Evolutionary conservation across 2,113 vertebrate genomes (phyloP).

Genomic region (Hyaena hyaena): DNA sequence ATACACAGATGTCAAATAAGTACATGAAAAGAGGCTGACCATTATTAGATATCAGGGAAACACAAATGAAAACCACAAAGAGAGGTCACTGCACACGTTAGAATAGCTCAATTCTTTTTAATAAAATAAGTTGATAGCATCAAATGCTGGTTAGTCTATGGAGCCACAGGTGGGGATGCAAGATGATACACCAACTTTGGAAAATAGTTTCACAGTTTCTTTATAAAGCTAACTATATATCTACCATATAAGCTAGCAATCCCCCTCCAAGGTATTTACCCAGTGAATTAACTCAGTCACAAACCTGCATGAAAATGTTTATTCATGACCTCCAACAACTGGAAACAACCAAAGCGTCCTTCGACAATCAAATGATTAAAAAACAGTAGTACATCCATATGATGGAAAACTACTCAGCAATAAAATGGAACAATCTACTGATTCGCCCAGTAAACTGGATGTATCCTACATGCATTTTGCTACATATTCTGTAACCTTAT

Average conservation of each 20-base stretch:
- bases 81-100: neutral
- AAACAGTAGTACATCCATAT: neutral
- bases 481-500: neutral
- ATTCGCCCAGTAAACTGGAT: neutral
- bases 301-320: neutral
- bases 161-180: neutral
- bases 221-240: neutral
- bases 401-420: neutral
- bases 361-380: neutral
- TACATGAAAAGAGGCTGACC: neutral
- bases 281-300: neutral
- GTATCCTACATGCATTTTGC: neutral
- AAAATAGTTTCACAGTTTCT: neutral
- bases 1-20: neutral
- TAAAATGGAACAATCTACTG: neutral
- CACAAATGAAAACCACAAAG: neutral
- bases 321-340: neutral
- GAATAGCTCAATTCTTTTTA: neutral
- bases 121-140: neutral
- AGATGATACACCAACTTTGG: neutral
- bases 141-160: neutral
- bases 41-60: neutral
- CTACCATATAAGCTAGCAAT: neutral
- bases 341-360: neutral
- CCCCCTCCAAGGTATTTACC: neutral